Evolutionary conservation across 2,888 invertebrate genomes (phyloP), one percentile per base, ranked within the genome.

Genomic region (Amphipyra berbera): DNA sequence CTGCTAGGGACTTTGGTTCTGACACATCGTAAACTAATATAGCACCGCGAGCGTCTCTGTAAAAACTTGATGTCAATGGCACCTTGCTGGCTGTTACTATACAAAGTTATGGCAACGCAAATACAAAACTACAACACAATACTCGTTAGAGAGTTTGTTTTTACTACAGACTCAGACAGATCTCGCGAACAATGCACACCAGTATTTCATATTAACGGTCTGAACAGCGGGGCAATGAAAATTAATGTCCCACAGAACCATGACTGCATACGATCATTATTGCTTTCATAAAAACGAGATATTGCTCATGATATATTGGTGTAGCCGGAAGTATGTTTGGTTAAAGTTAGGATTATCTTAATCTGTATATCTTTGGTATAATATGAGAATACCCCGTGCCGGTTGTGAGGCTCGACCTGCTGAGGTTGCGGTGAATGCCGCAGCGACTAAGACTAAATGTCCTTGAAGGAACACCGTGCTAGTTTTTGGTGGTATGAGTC

Each of bases 161-260:
- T 72, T 68, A 41, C 52, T 48, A 61, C 63, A 57, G 3, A 21
- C 2, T 21, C 21, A 21, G 54, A 57, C 58, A 75, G 73, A 73
- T 75, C 69, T 68, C 63, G 61, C 35, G 65, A 73, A 81, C 71
- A 79, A 78, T 70, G 67, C 67, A 55, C 52, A 53, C 58, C 81
- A 77, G 79, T 87, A 85, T 83, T 83, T 86, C 86, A 85, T 82
- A 86, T 82, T 86, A 88, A 87, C 84, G 85, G 76, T 71, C 78
- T 64, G 62, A 76, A 85, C 86, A 84, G 79, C 81, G 75, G 69
- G 68, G 78, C 82, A 81, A 83, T 82, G 79, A 77, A 79, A 82
- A 85, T 87, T 83, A 86, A 87, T 79, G 85, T 81, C 76, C 68
- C 63, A 45, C 55, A 49, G 83, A 77, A 66, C 66, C 58, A 41